phyloP scores from a whole-genome alignment of 2,797 vertebrate genomes.

The Harpagifer antarcticus region DNA sequence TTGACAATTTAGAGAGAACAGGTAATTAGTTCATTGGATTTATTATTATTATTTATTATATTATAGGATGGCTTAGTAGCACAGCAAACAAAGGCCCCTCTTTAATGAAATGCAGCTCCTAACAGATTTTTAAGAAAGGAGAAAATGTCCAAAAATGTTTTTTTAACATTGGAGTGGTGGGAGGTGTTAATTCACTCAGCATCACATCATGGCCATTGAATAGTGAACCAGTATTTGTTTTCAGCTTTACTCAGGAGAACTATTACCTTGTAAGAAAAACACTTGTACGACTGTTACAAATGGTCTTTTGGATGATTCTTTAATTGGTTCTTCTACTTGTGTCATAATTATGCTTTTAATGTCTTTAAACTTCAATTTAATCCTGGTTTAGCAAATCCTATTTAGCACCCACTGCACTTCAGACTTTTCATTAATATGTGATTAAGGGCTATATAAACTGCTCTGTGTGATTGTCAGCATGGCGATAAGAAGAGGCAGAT shows the following conservation, averaged over 20 bases:
- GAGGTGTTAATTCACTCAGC: conserved; percentile 51
- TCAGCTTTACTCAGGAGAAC: conserved; percentile 14
- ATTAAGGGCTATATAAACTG: not conserved
- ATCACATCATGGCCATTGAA: conserved; percentile 42
- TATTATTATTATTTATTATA: not conserved
- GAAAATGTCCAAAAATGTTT: conserved; percentile 27
- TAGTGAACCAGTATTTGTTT: conserved; percentile 30
- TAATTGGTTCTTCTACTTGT: not conserved
- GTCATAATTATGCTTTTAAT: not conserved
- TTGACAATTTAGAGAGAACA: not conserved
- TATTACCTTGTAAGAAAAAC: not conserved
- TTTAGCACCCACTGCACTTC: not conserved
- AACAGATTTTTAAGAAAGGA: conserved; percentile 34
- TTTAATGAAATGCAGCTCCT: conserved; percentile 18
- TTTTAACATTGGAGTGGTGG: conserved; percentile 33
- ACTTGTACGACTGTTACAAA: not conserved
- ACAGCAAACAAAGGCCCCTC: not conserved
- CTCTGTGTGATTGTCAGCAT: not conserved
- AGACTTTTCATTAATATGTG: not conserved
- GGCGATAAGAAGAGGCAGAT: not conserved
- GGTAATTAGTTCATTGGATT: not conserved
- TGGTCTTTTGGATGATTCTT: not conserved
- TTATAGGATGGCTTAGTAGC: not conserved
- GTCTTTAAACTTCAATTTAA: not conserved
- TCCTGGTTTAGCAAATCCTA: not conserved